Percentiles rank a stretch among this genome's conserved stretches.
phyloP scores from a whole-genome alignment of 2,888 invertebrate genomes.

The Gibbula magus region DNA sequence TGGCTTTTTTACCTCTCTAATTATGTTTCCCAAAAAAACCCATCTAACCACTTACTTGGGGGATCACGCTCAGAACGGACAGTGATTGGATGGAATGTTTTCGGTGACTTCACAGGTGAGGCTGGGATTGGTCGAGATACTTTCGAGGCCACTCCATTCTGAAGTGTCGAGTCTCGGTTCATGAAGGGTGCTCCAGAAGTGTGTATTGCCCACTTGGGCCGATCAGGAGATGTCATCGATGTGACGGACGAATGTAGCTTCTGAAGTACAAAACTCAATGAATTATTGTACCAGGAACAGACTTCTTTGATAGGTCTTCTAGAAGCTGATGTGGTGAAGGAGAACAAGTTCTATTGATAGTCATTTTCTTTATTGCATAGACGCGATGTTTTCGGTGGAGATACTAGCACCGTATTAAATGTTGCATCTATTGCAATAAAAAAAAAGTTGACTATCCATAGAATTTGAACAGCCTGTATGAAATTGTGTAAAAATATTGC shows the following conservation, averaged over 20 bases:
- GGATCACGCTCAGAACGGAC: constrained; percentile 63
- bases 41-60: constrained; percentile 55
- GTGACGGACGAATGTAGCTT: constrained; percentile 28
- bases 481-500: too few species aligned
- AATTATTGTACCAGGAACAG: too few species aligned
- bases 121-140: constrained; percentile 35
- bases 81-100: constrained; percentile 46
- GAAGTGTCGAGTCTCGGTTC: constrained; percentile 40
- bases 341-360: too few species aligned
- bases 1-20: neutral
- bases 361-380: too few species aligned
- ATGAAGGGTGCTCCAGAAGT: constrained; percentile 8
- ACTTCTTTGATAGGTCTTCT: too few species aligned
- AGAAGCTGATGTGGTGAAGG: too few species aligned
- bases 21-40: neutral
- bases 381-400: too few species aligned
- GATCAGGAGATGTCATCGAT: constrained; percentile 30
- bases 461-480: too few species aligned
- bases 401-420: too few species aligned
- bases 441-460: too few species aligned
- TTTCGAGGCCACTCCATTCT: constrained; percentile 34
- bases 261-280: constrained; percentile 5
- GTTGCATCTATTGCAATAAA: too few species aligned
- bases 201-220: constrained; percentile 42
- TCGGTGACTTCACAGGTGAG: constrained; percentile 12